A percentile compares a stretch with the other conserved stretches of the same genome.
phyloP scores from a whole-genome alignment of 2,113 vertebrate genomes.

The Pedionomus torquatus region DNA sequence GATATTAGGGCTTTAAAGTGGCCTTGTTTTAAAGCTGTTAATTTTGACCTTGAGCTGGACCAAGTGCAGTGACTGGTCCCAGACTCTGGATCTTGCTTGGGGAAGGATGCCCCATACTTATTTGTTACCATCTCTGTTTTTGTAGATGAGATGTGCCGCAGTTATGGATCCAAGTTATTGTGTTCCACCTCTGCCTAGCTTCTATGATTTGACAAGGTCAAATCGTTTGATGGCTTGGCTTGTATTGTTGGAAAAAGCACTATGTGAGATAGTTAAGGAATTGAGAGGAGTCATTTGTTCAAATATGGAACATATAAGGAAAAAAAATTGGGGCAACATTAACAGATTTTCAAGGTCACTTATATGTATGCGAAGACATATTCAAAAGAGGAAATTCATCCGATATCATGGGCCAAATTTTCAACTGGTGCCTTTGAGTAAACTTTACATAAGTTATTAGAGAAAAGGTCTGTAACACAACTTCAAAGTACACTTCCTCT shows the following conservation, averaged over 20 bases:
- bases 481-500: background rate
- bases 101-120: background rate
- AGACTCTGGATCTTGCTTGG: background rate
- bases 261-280: background rate
- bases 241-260: background rate
- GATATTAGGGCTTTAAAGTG: background rate
- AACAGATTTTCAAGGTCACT: background rate
- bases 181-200: background rate
- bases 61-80: background rate
- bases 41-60: background rate
- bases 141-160: background rate
- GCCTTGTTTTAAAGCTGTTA: background rate
- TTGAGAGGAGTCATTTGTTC: background rate
- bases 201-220: background rate
- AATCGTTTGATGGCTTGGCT: background rate
- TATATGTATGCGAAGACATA: background rate
- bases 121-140: background rate
- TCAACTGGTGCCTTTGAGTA: background rate
- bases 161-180: background rate
- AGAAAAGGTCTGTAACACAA: background rate
- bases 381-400: background rate
- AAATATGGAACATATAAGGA: background rate
- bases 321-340: background rate
- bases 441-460: background rate
- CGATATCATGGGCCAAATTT: background rate